Evolutionary conservation across 1,140 invertebrate species (phyloP).

Genomic region (Brachionus sp.): DNA sequence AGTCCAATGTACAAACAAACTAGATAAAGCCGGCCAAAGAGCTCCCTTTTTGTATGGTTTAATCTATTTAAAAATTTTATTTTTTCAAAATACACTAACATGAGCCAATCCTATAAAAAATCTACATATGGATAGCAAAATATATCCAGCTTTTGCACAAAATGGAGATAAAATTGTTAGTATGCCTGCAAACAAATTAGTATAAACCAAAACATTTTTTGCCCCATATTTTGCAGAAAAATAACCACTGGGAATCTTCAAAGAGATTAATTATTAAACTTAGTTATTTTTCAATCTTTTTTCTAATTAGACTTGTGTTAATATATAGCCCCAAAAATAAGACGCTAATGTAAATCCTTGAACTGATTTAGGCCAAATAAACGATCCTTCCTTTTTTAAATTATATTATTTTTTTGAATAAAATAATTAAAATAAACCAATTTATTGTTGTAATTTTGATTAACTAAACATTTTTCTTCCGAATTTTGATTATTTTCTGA

Average conservation of each 20-base stretch:
- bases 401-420: neutral
- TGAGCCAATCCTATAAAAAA: constrained; percentile 29
- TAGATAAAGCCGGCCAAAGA: constrained; percentile 50
- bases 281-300: no score
- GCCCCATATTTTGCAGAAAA: constrained; percentile 21
- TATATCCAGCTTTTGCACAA: neutral
- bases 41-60: constrained; percentile 46
- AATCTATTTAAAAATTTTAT: neutral
- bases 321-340: constrained; percentile 60
- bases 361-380: constrained; percentile 55
- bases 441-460: neutral
- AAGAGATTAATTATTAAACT: neutral
- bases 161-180: constrained; percentile 5
- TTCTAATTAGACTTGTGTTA: constrained; percentile 53
- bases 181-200: neutral
- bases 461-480: neutral
- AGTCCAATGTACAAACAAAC: constrained; percentile 54
- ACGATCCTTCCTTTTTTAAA: constrained; percentile 54
- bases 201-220: constrained; percentile 11
- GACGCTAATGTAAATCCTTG: constrained; percentile 57
- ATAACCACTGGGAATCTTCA: constrained; percentile 29
- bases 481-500: neutral
- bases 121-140: neutral
- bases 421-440: neutral
- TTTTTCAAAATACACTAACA: neutral